Evolutionary conservation across 2,888 invertebrate species (phyloP).

Genomic region (Metopia argyrocephala): DNA sequence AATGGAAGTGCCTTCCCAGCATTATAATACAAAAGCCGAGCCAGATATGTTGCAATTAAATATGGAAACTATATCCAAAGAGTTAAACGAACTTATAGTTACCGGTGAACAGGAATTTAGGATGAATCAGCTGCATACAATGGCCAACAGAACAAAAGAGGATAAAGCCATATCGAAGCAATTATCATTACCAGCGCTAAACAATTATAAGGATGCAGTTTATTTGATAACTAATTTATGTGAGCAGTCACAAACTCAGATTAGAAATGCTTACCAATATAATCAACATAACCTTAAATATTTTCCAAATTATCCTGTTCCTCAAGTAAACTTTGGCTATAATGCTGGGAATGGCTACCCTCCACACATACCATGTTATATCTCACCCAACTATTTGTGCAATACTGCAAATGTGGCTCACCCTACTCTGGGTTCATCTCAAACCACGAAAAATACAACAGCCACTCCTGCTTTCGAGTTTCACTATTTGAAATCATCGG

Average conservation of each 20-base stretch:
- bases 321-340: neutral
- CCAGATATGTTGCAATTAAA: conserved; percentile 55
- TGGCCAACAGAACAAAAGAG: neutral
- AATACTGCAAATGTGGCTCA: neutral
- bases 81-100: conserved; percentile 55
- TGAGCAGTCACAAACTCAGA: neutral
- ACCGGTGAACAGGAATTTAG: conserved; percentile 25
- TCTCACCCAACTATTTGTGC: neutral
- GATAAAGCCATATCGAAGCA: neutral
- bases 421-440: neutral
- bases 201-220: neutral
- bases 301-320: neutral
- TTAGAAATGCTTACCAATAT: neutral
- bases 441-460: neutral
- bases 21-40: conserved; percentile 7
- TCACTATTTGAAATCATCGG: conserved; percentile 52
- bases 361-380: neutral
- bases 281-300: conserved; percentile 16
- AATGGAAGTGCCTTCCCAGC: conserved; percentile 10
- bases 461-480: conserved; percentile 56
- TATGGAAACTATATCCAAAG: conserved; percentile 62
- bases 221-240: neutral
- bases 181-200: neutral
- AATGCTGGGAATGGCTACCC: neutral
- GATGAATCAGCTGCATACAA: neutral